These are phyloP conservation scores for Trinorchestia longiramus DNA, from an alignment of 1,140 invertebrate genomes.

Conservation along the genomic window DNA sequence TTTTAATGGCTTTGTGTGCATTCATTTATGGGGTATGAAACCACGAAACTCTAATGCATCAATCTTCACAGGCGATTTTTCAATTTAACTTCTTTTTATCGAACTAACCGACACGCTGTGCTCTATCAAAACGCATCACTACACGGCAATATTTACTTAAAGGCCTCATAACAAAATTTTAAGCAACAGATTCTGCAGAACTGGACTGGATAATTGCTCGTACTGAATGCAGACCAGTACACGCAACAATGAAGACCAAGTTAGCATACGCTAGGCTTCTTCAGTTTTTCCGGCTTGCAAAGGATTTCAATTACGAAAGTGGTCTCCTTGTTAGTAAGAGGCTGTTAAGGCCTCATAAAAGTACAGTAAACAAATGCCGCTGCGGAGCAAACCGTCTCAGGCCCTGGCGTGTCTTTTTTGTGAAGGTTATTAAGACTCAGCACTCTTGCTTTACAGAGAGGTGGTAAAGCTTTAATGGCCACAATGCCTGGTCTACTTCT, in stretches of 20 bases:
- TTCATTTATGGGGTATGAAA: background rate
- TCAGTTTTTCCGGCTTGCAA: background rate
- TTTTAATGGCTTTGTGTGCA: too few species aligned
- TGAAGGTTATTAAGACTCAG: background rate
- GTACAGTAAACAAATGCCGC: background rate
- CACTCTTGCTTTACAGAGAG: background rate
- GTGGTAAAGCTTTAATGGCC: background rate
- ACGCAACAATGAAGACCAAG: background rate
- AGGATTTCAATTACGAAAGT: background rate
- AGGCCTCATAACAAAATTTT: background rate
- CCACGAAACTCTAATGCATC: background rate
- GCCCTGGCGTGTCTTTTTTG: background rate
- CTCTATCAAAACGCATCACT: background rate
- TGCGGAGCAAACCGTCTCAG: background rate
- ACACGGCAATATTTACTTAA: background rate
- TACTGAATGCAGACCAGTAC: background rate
- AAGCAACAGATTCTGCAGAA: background rate
- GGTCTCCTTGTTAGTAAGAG: background rate
- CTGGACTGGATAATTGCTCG: background rate
- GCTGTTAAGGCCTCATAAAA: background rate
- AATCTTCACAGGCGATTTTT: background rate
- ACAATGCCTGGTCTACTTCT: background rate
- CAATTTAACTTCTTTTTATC: background rate
- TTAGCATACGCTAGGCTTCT: background rate
- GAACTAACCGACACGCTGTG: background rate